Conservation (phyloP, 2,113 vertebrate genomes). For the Bothrops jararaca region DNA sequence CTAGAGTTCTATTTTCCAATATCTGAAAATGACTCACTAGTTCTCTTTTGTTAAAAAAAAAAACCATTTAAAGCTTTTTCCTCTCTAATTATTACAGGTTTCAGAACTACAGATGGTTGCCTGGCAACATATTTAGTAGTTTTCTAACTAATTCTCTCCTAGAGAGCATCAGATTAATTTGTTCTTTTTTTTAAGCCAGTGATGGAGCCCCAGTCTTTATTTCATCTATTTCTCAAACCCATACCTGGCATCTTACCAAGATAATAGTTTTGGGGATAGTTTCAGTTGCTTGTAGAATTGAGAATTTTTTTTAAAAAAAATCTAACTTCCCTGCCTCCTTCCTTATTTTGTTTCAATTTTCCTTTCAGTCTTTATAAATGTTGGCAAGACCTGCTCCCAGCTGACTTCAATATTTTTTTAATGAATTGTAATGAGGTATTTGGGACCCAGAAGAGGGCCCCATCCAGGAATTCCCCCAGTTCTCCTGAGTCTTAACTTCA, state of each 20-base stretch:
- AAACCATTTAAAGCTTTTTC: not conserved
- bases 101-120: not conserved
- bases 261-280: not conserved
- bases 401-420: not conserved
- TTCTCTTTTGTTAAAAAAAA: not conserved
- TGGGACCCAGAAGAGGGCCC: not conserved
- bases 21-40: not conserved
- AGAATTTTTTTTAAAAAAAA: not conserved
- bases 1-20: not conserved
- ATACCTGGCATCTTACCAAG: not conserved
- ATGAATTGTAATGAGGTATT: not conserved
- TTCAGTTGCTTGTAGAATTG: not conserved
- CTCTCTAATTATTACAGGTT: not conserved
- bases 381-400: not conserved
- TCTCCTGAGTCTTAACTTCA: not conserved
- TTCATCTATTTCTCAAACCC: not conserved
- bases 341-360: not conserved
- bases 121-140: not conserved
- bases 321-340: not conserved
- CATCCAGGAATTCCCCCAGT: not conserved
- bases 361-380: not conserved
- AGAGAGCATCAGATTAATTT: not conserved
- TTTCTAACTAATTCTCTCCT: not conserved
- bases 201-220: not conserved
- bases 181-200: not conserved